Evolutionary conservation across 1,140 invertebrate species (phyloP).

Genomic region (Fopius arisanus): DNA sequence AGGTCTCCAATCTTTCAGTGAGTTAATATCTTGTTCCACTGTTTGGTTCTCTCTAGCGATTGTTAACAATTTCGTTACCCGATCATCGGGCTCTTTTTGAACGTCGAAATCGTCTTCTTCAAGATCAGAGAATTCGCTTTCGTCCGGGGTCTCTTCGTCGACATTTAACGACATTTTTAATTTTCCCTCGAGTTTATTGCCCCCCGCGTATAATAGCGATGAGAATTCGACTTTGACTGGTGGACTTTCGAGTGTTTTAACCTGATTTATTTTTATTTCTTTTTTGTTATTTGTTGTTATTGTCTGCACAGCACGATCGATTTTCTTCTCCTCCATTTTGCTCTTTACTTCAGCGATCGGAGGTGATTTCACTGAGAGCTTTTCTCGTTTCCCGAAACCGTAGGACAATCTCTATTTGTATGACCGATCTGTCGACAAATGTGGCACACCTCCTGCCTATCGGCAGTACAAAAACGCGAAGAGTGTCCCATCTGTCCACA

Average conservation of each 20-base stretch:
- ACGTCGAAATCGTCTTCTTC: too few species aligned
- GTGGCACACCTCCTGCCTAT: too few species aligned
- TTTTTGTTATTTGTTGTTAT: neutral
- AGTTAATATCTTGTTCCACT: neutral
- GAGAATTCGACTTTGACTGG: constrained; percentile 12
- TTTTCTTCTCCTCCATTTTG: neutral
- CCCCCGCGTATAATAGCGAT: neutral
- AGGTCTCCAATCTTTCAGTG: neutral
- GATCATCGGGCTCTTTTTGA: too few species aligned
- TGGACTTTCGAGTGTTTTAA: constrained; percentile 15
- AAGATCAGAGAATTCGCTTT: too few species aligned
- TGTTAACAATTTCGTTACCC: neutral
- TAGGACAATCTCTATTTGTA: constrained; percentile 22
- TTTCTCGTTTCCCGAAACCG: constrained; percentile 20
- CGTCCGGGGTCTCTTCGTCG: neutral
- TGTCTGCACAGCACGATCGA: neutral
- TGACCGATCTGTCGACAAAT: too few species aligned
- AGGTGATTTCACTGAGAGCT: constrained; percentile 18
- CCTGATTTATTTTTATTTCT: constrained; percentile 1
- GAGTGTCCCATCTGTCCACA: too few species aligned
- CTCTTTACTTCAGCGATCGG: too few species aligned
- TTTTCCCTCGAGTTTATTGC: too few species aligned
- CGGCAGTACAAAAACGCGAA: too few species aligned
- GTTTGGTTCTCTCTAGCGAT: neutral
- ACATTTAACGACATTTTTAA: neutral